These are phyloP conservation scores for Aplysia californica DNA, from an alignment of 1,140 invertebrate genomes.

Conservation along the genomic window DNA sequence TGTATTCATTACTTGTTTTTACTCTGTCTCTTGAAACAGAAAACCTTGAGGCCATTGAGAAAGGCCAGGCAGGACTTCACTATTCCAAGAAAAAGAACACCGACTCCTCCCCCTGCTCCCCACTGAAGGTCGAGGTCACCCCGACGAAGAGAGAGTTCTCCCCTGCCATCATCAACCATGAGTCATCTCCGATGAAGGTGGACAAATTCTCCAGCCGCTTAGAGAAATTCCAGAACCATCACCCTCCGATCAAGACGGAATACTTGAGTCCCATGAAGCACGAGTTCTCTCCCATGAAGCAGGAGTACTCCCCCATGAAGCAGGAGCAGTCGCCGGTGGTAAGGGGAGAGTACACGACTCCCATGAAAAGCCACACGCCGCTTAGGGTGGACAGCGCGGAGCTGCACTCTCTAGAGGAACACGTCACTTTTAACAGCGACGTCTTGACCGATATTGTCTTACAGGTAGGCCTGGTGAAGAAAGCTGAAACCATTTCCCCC, in stretches of 20 bases:
- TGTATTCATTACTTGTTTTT: too few species aligned
- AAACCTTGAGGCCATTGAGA: conserved; percentile 57
- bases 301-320: background rate
- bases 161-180: background rate
- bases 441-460: conserved; percentile 24
- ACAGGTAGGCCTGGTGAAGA: conserved; percentile 5
- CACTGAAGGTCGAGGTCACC: conserved; percentile 26
- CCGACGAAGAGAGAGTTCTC: conserved; percentile 15
- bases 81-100: conserved; percentile 31
- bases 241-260: background rate
- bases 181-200: conserved; percentile 8
- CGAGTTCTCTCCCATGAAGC: background rate
- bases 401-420: background rate
- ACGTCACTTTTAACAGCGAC: background rate
- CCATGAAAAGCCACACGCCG: background rate
- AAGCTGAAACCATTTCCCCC: background rate
- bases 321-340: too few species aligned
- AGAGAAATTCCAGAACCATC: background rate
- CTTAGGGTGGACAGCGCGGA: conserved; percentile 5
- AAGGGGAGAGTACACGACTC: too few species aligned
- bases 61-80: conserved; percentile 53
- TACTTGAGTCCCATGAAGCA: background rate
- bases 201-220: conserved; percentile 6
- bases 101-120: conserved; percentile 2
- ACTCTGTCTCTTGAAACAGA: too few species aligned